Base-by-base conservation (phyloP, 2,797 vertebrate genomes). In the Chrysocyon brachyurus region DNA sequence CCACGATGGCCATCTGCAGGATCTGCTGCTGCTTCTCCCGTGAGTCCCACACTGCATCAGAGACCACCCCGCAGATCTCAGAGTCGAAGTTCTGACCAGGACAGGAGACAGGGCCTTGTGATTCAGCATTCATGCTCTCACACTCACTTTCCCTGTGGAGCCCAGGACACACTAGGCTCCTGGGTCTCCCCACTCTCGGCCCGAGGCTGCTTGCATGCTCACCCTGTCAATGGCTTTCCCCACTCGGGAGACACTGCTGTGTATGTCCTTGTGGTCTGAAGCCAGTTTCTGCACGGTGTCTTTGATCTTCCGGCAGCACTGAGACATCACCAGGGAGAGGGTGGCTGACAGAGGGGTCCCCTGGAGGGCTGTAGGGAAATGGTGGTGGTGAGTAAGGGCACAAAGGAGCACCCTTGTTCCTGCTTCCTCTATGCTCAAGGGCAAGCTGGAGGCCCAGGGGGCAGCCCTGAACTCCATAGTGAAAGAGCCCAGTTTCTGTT, bases 191-290 rank as follows among this genome's bases (percentile, higher is more conserved):
- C 12, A 0, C 52, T 4, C 59, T 54, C 46, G 4, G 7, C 24
- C 61, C 4, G 1, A 46, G 40, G n/a, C 73, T 7, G 5, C 70
- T 49, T 56, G 40, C 28, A 31, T 0, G 26, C 99, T 98, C 96
- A 99, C 99, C 98, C 99, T 98, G 98, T 99, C 99, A 2, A 99
- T 99, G 95, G 99, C 99, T 98, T 99, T 99, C 94, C 99, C 99
- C 94, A 99, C 99, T 98, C 99, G 99, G 36, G 99, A 99, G 81
- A 99, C 99, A 2, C 99, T 99, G 98, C 99, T 99, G 56, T 99
- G 99, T 96, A 99, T 99, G 98, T 99, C 99, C 98, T 99, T 99
- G 98, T 99, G 99, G 94, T 99, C 99, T 1, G 99, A 99, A 68
- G 99, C 99, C 63, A 99, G 98, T 98, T 99, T 99, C 98, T 99